A percentile compares a stretch with the other conserved stretches of the same genome.
phyloP scores from a whole-genome alignment of 2,888 invertebrate species.

The Erebia epiphron region DNA sequence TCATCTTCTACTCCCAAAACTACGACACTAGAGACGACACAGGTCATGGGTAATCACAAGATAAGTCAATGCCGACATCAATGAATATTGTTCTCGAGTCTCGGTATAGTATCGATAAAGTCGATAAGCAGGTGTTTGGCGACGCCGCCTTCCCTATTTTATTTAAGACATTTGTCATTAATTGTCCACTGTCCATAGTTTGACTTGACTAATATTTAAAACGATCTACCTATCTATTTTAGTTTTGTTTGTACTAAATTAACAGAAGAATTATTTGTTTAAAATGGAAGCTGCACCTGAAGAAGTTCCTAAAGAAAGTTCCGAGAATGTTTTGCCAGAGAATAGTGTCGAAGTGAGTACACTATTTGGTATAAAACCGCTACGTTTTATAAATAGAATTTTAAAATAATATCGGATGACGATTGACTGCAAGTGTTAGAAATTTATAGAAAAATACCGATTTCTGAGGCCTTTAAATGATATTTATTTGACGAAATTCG shows the following conservation, averaged over 20 bases:
- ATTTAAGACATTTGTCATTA: constrained; percentile 5
- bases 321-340: constrained; percentile 53
- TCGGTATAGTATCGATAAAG: constrained; percentile 4
- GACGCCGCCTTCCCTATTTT: constrained; percentile 12
- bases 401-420: constrained; percentile 63
- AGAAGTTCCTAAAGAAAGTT: constrained; percentile 58
- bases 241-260: constrained; percentile 36
- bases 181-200: neutral
- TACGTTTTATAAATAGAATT: constrained; percentile 69
- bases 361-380: constrained; percentile 40
- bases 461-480: neutral
- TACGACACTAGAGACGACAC: no score
- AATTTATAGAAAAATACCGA: neutral
- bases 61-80: no score
- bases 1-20: no score
- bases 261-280: constrained; percentile 14
- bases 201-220: constrained; percentile 13
- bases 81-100: no score
- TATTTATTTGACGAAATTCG: neutral
- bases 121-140: neutral
- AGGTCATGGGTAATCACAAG: no score
- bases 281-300: constrained; percentile 69
- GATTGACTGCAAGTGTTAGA: constrained; percentile 41
- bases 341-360: constrained; percentile 59
- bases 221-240: constrained; percentile 15